Base-by-base conservation (phyloP, 2,888 invertebrate genomes). In the Neoitamus cyanurus region DNA sequence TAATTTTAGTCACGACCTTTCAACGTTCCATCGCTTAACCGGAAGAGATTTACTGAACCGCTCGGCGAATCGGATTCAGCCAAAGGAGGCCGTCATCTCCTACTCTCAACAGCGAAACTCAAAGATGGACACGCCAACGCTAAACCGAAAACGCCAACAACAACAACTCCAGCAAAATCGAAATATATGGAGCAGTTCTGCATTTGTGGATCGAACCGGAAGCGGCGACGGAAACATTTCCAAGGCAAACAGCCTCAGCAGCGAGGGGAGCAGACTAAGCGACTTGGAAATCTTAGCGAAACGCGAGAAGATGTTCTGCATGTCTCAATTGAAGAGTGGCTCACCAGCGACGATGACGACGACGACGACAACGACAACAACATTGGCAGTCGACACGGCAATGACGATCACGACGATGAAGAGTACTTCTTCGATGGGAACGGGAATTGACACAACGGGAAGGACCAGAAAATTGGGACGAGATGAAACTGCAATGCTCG, bases 101-200 rank as follows among this genome's bases (percentile, higher is more conserved):
- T 91, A 90, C 88, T 91, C 89, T 89, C 91, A 91, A 91, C 91
- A 91, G 88, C 91, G 91, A 90, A 91, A 91, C 90, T 91, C 91
- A 88, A 91, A 91, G 90, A 91, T 91, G 91, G 91, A 91, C 88
- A 91, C 91, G 13, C 91, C 91, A 87, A 91, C 91, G 86, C 90
- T 91, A 89, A 91, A 91, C 88, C 91, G 91, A 86, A 90, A 80
- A 75, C 85, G 82, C 34, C 87, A 88, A 72, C 88, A 85, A 85
- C 84, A 88, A 86, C 88, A 88, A 87, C 88, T 88, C 86, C 89
- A 87, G 88, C 90, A 88, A 90, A 91, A 88, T 90, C 91, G 87
- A 90, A 94, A 92, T 94, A 94, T 93, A 93, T 94, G 94, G 93
- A 94, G 92, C 94, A 94, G 88, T 94, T 94, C 93, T 94, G 94